A percentile compares a stretch with the other conserved stretches of the same genome.
Conservation (phyloP, 2,797 vertebrate genomes). For the Pseudomugil tenellus region DNA sequence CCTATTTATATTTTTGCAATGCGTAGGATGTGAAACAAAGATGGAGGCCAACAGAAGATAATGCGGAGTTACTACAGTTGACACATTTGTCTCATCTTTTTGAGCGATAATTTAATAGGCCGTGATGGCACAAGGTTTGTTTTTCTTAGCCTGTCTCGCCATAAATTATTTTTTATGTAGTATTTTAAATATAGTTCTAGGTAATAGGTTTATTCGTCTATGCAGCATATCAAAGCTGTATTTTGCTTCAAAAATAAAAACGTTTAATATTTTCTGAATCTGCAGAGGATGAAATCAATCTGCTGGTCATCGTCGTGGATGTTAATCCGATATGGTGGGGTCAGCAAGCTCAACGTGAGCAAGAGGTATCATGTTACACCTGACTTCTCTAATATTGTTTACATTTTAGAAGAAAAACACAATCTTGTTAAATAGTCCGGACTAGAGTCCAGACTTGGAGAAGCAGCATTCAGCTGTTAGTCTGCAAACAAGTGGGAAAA, state of each 20-base stretch:
- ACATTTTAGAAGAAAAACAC: too few species aligned
- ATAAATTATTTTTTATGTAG: background rate
- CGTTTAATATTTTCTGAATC: background rate
- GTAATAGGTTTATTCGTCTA: background rate
- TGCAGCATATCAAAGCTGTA: background rate
- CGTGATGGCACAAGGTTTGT: slow-evolving; percentile 69
- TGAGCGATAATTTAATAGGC: background rate
- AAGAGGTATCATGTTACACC: slow-evolving; percentile 86
- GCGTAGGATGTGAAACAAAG: background rate
- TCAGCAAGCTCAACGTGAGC: slow-evolving; percentile 87
- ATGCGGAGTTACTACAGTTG: slow-evolving; percentile 3
- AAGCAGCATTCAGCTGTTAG: too few species aligned
- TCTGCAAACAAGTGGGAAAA: too few species aligned
- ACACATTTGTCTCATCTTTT: background rate
- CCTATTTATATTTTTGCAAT: rapidly evolving
- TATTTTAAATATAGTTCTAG: background rate
- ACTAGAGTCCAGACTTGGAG: too few species aligned
- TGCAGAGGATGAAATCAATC: slow-evolving; percentile 92
- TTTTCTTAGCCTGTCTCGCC: background rate
- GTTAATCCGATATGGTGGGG: slow-evolving; percentile 99
- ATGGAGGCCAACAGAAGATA: slow-evolving; percentile 31
- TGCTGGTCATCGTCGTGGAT: slow-evolving; percentile 92
- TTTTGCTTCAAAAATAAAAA: background rate
- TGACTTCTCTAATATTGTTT: too few species aligned
- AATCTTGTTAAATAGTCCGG: too few species aligned